Percentiles rank a stretch among this genome's conserved stretches.
These are phyloP conservation scores for Propsilocerus akamusi DNA, from an alignment of 1,140 invertebrate species.

Conservation along the genomic window DNA sequence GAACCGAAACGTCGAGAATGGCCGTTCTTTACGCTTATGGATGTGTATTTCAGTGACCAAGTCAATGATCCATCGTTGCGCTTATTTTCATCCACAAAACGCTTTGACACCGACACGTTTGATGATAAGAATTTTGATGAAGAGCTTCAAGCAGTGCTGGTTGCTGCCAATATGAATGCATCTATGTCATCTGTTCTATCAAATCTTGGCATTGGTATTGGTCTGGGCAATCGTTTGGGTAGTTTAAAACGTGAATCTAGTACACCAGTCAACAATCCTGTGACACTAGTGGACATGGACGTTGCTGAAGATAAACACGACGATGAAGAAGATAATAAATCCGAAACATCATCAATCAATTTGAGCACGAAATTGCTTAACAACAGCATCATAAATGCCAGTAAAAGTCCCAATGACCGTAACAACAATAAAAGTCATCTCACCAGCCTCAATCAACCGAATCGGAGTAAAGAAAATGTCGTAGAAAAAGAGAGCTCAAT, in stretches of 20 bases:
- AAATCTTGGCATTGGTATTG: background rate
- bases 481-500: background rate
- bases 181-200: background rate
- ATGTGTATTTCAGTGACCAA: slow-evolving; percentile 24
- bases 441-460: background rate
- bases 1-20: slow-evolving; percentile 24
- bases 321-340: background rate
- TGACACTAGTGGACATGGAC: background rate
- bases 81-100: slow-evolving; percentile 23
- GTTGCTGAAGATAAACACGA: background rate
- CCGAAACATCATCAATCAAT: background rate
- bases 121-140: slow-evolving; percentile 24
- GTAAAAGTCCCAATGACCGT: background rate
- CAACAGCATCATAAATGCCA: background rate
- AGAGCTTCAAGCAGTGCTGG: slow-evolving; percentile 11
- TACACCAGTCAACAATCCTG: background rate
- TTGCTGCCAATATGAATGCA: background rate
- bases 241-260: background rate
- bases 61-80: slow-evolving; percentile 23
- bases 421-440: slow-evolving; percentile 1
- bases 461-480: background rate
- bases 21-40: slow-evolving; percentile 24
- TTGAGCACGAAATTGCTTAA: slow-evolving; percentile 1
- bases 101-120: slow-evolving; percentile 18
- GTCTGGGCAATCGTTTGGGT: background rate